Conservation (phyloP, 2,797 vertebrate species). For the Sphenodon punctatus region DNA sequence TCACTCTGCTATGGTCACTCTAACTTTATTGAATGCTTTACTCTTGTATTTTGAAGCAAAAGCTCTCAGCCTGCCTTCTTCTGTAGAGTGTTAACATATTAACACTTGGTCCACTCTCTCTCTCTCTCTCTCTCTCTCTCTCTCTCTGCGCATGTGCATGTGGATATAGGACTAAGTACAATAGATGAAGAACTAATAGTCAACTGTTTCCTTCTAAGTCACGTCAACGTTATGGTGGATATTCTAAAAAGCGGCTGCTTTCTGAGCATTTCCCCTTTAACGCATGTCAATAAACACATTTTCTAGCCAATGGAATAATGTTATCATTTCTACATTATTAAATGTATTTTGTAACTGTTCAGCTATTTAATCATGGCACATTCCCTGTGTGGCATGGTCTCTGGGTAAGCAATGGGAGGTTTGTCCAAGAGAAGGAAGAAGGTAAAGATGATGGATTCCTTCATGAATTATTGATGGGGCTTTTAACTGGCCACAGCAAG, state of each 20-base stretch:
- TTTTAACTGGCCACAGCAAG: not conserved
- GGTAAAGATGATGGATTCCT: not conserved
- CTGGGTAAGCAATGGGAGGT: not conserved
- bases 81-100: no score
- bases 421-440: not conserved
- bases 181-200: not conserved
- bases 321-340: slow-evolving; percentile 27
- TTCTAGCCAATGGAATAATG: not conserved
- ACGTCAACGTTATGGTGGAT: not conserved
- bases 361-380: slow-evolving; percentile 15
- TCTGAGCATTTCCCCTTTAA: not conserved
- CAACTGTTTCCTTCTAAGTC: not conserved
- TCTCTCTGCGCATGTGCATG: not conserved
- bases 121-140: no score
- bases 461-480: not conserved
- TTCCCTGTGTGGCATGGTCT: not conserved
- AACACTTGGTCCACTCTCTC: no score
- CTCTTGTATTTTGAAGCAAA: no score
- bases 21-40: no score
- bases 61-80: no score
- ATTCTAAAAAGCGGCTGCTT: not conserved
- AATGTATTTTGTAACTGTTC: not conserved
- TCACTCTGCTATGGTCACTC: no score
- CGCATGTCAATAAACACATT: not conserved
- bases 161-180: not conserved